Conservation (phyloP, 2,888 invertebrate species). For the Pheosia tremula region DNA sequence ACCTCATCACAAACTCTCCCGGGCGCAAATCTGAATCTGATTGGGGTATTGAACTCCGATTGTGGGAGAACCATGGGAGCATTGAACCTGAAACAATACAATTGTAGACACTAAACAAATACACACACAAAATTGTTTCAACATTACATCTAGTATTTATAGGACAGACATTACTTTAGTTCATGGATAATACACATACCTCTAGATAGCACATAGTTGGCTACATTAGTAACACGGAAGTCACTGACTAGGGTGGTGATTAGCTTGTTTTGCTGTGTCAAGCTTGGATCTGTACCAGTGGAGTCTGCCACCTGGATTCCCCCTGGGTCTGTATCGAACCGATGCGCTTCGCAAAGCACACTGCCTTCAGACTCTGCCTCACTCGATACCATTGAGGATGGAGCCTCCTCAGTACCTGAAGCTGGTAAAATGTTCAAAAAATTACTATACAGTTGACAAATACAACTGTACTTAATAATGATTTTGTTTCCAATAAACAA, state of each 20-base stretch:
- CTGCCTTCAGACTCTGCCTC: constrained; percentile 78
- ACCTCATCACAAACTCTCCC: constrained; percentile 98
- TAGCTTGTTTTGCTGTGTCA: constrained; percentile 49
- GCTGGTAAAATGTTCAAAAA: constrained; percentile 27
- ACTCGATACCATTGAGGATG: constrained; percentile 78
- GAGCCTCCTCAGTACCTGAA: constrained; percentile 73
- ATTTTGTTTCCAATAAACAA: too few relatives aligned
- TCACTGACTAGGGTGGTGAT: constrained; percentile 48
- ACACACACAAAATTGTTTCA: too few relatives aligned
- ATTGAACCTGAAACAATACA: constrained; percentile 78
- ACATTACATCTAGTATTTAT: too few relatives aligned
- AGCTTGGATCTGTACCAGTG: constrained; percentile 35
- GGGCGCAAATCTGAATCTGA: constrained; percentile 90
- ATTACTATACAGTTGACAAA: neutral
- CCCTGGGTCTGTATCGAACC: constrained; percentile 52
- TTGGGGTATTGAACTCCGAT: constrained; percentile 85
- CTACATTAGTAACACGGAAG: constrained; percentile 58
- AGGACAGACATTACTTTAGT: too few relatives aligned
- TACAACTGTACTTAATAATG: too few relatives aligned
- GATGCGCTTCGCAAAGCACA: constrained; percentile 60
- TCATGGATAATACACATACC: constrained; percentile 41
- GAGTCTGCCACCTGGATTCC: constrained; percentile 42
- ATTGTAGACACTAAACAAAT: too few relatives aligned
- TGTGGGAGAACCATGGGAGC: constrained; percentile 93
- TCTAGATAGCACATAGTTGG: constrained; percentile 66